Base-by-base conservation (phyloP, 2,113 vertebrate genomes). In the Okapia johnstoni region DNA sequence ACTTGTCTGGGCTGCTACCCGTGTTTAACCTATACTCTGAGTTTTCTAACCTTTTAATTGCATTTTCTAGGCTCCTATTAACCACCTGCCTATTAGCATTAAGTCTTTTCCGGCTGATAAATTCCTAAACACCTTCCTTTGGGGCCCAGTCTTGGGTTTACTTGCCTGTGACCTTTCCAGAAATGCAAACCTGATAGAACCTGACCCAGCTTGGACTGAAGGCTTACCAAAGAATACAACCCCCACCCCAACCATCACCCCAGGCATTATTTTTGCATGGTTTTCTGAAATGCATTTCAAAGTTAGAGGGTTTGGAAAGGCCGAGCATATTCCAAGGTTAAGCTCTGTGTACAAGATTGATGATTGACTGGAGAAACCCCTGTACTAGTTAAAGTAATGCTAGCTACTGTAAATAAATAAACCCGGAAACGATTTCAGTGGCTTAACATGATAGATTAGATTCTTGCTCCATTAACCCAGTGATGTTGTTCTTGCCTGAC, bases 251-350 rank as follows among this genome's bases (percentile, higher is more conserved):
- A 46, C 55, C 48, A 61, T 50, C 40, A 85, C 16, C 43, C 25
- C 17, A 73, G 26, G 50, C 83, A 66, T 85, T 90, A 76, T 91
- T 91, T 97, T 63, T 92, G 85, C 43, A 87, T 90, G 36, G 48
- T 85, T 95, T 95, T 93, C 63, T 55, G 58, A 96, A 91, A 95
- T 61, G 25, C 43, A 63, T 95, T 90, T 96, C 96, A 92, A 81
- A 93, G 58, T 90, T 85, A 26, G 33, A 89, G 61, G 40, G 16
- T 94, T 96, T 96, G 33, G 63, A 96, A 92, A 90, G 33, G 54
- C 50, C 58, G 48, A 90, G 48, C 23, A 14, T 84, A 88, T 93
- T 90, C 63, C 76, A 93, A 93, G 52, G 79, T 93, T 52, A 79
- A 55, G 79, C 9, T 94, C 52, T 54, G 12, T 43, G 48, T 58